A percentile compares a stretch with the other conserved stretches of the same genome.
These are phyloP conservation scores for Ictalurus furcatus DNA, from an alignment of 2,113 vertebrate genomes.

Conservation along the genomic window DNA sequence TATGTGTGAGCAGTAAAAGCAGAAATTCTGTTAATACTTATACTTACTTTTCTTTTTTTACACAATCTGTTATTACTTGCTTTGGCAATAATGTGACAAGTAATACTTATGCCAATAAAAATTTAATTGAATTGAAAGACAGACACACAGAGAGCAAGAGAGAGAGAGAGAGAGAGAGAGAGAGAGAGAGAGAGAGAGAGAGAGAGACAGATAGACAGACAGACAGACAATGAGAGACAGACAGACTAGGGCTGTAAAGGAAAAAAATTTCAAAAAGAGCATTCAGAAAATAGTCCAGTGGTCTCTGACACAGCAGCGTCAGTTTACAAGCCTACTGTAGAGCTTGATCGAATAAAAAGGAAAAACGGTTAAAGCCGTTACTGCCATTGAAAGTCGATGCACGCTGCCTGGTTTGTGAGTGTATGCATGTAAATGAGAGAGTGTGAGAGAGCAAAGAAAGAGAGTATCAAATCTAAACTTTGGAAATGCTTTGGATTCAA, in stretches of 20 bases:
- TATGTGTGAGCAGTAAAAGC: not conserved
- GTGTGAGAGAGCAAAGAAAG: not conserved
- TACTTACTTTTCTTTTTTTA: not conserved
- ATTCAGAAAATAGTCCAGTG: not conserved
- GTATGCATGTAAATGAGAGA: not conserved
- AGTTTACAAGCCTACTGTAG: not conserved
- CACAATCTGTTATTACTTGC: not conserved
- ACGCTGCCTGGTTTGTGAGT: not conserved
- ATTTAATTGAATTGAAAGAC: not conserved
- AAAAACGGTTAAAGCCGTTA: slow-evolving; percentile 1
- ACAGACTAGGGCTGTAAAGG: not conserved
- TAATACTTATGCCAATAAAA: not conserved
- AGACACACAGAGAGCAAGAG: not conserved
- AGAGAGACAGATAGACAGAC: not conserved
- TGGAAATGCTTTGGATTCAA: not conserved
- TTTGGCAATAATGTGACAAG: not conserved
- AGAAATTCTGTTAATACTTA: not conserved
- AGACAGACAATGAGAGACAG: not conserved
- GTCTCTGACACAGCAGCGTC: not conserved
- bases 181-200: not conserved
- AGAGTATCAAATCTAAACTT: not conserved
- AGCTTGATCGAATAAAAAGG: not conserved
- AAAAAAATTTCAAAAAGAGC: not conserved
- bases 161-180: not conserved
- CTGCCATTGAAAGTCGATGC: not conserved